A percentile compares a stretch with the other conserved stretches of the same genome.
phyloP scores from a whole-genome alignment of 2,113 vertebrate species.

The Xyliphius kryptos region DNA sequence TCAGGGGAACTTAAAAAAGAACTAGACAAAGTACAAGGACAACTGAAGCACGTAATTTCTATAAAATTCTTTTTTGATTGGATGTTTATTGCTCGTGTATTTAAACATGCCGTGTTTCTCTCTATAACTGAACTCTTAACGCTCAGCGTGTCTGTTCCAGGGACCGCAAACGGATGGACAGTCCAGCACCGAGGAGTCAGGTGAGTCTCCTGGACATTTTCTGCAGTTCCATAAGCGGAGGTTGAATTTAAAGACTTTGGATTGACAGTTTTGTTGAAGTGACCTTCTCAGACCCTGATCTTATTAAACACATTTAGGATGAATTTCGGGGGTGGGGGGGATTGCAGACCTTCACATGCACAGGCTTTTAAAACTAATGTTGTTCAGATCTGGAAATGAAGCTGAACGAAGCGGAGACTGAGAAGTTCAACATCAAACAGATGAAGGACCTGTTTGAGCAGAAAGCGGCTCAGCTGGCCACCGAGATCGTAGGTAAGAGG shows the following conservation, averaged over 20 bases:
- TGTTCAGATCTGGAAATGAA: conserved; percentile 60
- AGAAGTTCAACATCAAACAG: conserved; percentile 97
- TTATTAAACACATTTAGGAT: too few relatives aligned
- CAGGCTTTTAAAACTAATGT: too few relatives aligned
- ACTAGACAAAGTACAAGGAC: conserved; percentile 94
- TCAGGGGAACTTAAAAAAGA: conserved; percentile 97
- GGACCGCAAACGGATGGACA: conserved; percentile 74
- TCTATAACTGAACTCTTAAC: too few relatives aligned
- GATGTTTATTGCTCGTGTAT: background rate
- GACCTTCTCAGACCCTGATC: too few relatives aligned
- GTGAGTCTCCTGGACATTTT: conserved; percentile 52
- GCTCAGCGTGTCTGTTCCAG: conserved; percentile 45
- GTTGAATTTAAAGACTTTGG: too few relatives aligned
- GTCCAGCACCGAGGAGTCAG: conserved; percentile 68
- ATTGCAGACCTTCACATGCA: too few relatives aligned
- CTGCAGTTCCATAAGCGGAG: background rate
- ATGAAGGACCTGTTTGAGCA: conserved; percentile 99
- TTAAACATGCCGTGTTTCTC: background rate
- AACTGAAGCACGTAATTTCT: conserved; percentile 96
- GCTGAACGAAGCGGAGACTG: conserved; percentile 86
- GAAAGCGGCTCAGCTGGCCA: conserved; percentile 93
- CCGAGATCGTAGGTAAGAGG: conserved; percentile 91
- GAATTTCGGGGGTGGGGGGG: too few relatives aligned
- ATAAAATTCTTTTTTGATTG: conserved; percentile 65
- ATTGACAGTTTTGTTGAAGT: too few relatives aligned